These are phyloP conservation scores for Stenolophus ochropezus DNA, from an alignment of 2,888 invertebrate genomes.

Conservation along the genomic window DNA sequence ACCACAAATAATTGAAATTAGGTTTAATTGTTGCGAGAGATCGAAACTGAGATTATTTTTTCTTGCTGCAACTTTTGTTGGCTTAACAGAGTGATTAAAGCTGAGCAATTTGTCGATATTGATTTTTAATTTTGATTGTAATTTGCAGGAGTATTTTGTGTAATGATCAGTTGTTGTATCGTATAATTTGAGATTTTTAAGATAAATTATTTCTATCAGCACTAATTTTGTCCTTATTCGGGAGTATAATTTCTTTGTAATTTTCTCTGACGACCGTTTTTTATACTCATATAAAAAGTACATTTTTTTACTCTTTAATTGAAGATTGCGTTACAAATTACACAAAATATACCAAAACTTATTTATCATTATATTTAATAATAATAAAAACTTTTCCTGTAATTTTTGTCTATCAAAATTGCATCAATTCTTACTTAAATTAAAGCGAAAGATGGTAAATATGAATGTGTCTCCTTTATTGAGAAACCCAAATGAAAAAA, in stretches of 20 bases:
- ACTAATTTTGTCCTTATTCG: slow-evolving; percentile 32
- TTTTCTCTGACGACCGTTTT: not conserved
- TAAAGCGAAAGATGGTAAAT: too few species aligned
- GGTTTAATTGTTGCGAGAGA: slow-evolving; percentile 15
- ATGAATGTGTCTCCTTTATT: too few species aligned
- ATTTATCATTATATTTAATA: too few species aligned
- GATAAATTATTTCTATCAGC: not conserved
- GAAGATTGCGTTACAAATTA: too few species aligned
- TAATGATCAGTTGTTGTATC: slow-evolving; percentile 17
- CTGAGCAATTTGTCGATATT: slow-evolving; percentile 1
- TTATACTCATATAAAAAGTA: not conserved
- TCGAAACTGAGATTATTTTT: slow-evolving; percentile 1
- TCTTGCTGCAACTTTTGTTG: slow-evolving; percentile 17
- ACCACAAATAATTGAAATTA: slow-evolving; percentile 15
- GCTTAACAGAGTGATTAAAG: slow-evolving; percentile 20
- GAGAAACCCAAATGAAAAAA: too few species aligned
- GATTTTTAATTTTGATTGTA: slow-evolving; percentile 28
- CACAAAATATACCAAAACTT: too few species aligned
- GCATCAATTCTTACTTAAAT: slow-evolving; percentile 1
- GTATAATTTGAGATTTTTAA: slow-evolving; percentile 14
- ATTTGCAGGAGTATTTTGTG: slow-evolving; percentile 19
- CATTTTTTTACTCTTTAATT: too few species aligned
- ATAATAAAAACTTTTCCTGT: too few species aligned
- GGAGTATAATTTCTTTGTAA: not conserved
- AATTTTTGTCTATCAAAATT: too few species aligned